A percentile compares a stretch with the other conserved stretches of the same genome.
These are phyloP conservation scores for Drosophila affinis DNA, from an alignment of 2,888 invertebrate species.

Conservation along the genomic window DNA sequence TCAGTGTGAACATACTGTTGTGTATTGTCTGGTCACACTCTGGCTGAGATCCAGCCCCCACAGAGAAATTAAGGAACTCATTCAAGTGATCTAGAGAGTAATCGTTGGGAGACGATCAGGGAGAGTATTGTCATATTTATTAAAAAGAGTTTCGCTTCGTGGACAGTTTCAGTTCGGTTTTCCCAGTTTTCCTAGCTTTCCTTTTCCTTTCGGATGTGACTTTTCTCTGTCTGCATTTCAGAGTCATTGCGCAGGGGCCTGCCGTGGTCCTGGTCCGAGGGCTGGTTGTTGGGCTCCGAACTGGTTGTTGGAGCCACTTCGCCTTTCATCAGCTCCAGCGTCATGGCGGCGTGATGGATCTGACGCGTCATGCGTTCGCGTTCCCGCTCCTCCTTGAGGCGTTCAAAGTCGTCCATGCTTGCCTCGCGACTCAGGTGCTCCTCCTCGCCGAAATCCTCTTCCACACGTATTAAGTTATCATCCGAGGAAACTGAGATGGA, in stretches of 20 bases:
- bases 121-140: background rate
- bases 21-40: no score
- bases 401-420: constrained; percentile 87
- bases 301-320: constrained; percentile 40
- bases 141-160: background rate
- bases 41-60: no score
- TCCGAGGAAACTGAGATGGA: constrained; percentile 31
- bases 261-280: background rate
- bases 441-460: constrained; percentile 13
- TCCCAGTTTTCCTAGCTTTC: background rate
- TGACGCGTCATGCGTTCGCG: constrained; percentile 87
- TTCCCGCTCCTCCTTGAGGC: constrained; percentile 87
- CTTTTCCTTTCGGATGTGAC: background rate
- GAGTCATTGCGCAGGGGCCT: background rate
- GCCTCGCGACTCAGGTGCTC: constrained; percentile 40
- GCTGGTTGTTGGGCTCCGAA: background rate
- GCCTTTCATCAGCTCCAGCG: constrained; percentile 59
- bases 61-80: background rate
- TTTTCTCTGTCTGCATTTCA: constrained; percentile 22
- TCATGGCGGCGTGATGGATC: constrained; percentile 81
- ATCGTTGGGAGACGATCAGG: background rate
- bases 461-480: background rate
- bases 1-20: background rate
- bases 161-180: background rate
- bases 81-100: background rate